Percentiles rank a stretch among this genome's conserved stretches.
These are phyloP conservation scores for Gryon sp. DNA, from an alignment of 1,140 invertebrate genomes.

Conservation along the genomic window DNA sequence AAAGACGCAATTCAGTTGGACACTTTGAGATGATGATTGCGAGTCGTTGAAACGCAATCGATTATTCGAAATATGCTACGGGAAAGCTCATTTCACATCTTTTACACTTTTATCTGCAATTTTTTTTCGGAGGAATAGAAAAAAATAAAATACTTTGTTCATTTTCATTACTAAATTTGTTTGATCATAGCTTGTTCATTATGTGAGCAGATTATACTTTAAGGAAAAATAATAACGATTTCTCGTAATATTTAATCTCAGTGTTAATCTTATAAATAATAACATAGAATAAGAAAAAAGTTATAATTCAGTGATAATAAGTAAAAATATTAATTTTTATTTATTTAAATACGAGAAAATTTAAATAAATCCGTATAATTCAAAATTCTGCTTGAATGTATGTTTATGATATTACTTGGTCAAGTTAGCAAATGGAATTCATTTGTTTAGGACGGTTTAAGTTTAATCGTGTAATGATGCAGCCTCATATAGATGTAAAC, in stretches of 20 bases:
- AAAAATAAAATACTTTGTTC: no score
- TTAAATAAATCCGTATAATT: not conserved
- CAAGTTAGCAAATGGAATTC: not conserved
- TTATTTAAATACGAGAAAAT: not conserved
- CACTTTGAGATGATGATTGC: constrained; percentile 50
- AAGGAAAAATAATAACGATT: no score
- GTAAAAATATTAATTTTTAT: not conserved
- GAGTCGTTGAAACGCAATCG: constrained; percentile 25
- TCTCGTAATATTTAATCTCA: no score
- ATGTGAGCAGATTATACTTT: no score
- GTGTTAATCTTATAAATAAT: no score
- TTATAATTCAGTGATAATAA: no score
- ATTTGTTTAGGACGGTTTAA: constrained; percentile 19
- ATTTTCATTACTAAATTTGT: no score
- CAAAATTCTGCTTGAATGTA: no score
- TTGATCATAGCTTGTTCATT: no score
- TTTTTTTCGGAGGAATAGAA: no score
- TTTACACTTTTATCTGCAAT: constrained; percentile 1
- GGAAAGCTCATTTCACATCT: constrained; percentile 11
- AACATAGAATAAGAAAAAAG: no score
- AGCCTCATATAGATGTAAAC: constrained; percentile 24
- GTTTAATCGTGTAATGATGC: constrained; percentile 14
- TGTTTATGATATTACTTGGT: constrained; percentile 5
- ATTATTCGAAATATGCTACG: constrained; percentile 13
- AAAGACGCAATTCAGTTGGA: constrained; percentile 34